Base-by-base conservation (phyloP, 2,888 invertebrate genomes). In the Sarcophaga rosellei region DNA sequence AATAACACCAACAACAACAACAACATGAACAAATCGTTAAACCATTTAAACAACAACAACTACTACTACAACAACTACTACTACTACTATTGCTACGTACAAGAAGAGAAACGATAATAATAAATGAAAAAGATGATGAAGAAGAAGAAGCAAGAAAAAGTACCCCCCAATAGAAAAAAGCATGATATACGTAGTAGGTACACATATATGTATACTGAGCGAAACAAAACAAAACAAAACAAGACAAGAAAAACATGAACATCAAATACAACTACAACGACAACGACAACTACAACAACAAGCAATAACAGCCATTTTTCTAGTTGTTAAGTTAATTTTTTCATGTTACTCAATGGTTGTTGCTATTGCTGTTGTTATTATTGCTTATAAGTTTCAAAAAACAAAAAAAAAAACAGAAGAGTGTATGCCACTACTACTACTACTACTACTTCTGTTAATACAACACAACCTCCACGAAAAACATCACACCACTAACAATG, bases 311-410 rank as follows among this genome's bases (percentile, higher is more conserved):
- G 91, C 91, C 92, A 92, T 92, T 92, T 92, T 92, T 92, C 92
- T 92, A 92, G 92, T 92, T 92, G 92, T 92, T 91, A 92, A 92
- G 92, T 92, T 92, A 92, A 92, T 92, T 92, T 92, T 92, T 92
- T 92, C 92, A 91, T 92, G 92, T 92, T 92, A 90, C 89, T 84
- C 83, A 81, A 62, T 89, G 85, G 89, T 88, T 88, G 88, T 89
- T 74, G 76, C 76, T 84, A 62, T n/a, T 78, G 65, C 72, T 69
- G 17, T 53, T 81, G 73, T 23, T 81, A 47, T 75, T 45, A 81
- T 74, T 61, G 65, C 63, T 53, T 74, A 68, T 47, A 35, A 10
- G 35, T 35, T 35, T 35, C 35, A 35, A 35, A 35, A 35, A 35
- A n/a, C 3, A 25, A 25, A 25, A 25, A 35, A 8, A 25, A 25